Conservation (phyloP, 2,113 vertebrate species). For the Philantomba maxwellii region DNA sequence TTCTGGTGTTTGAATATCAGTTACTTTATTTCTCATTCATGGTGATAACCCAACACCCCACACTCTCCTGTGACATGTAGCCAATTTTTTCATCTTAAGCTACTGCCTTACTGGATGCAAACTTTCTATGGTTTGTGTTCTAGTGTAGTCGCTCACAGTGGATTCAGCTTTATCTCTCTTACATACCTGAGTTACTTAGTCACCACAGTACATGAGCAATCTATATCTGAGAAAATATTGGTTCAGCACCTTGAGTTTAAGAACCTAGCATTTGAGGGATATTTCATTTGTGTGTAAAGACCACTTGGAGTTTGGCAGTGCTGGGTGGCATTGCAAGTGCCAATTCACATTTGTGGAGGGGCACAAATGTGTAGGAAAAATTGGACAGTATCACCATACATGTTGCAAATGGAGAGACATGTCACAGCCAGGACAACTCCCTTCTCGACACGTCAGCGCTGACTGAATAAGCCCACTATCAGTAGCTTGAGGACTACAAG, state of each 20-base stretch:
- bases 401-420: neutral
- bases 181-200: neutral
- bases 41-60: neutral
- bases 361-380: neutral
- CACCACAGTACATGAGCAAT: neutral
- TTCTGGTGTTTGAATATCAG: neutral
- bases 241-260: neutral
- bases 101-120: neutral
- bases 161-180: neutral
- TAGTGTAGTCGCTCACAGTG: neutral
- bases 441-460: neutral
- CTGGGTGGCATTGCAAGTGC: rapidly evolving
- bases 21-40: neutral
- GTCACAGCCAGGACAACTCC: neutral
- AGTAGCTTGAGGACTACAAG: neutral
- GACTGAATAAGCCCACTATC: neutral
- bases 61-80: neutral
- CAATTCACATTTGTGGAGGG: neutral
- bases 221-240: neutral
- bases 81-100: neutral
- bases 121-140: neutral
- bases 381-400: neutral
- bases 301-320: neutral
- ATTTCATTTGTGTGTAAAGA: neutral
- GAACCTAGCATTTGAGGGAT: neutral